Evolutionary conservation across 2,797 vertebrate species (phyloP).

Genomic region (Hylomyscus alleni): DNA sequence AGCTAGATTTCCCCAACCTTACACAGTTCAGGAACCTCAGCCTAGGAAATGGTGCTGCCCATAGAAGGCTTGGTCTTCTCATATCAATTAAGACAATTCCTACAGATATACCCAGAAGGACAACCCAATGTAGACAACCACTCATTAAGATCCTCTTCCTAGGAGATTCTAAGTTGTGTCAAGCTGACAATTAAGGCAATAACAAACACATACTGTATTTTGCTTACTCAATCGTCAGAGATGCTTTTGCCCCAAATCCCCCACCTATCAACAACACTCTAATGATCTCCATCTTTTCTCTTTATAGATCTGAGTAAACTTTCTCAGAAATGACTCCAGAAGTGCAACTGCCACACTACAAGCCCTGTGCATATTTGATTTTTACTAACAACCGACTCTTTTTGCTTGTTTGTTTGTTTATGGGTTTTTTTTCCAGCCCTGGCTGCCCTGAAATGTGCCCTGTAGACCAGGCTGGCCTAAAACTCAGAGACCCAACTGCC

Average conservation of each 20-base stretch:
- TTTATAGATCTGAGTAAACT: background rate
- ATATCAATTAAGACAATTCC: background rate
- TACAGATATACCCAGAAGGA: background rate
- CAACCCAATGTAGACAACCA: background rate
- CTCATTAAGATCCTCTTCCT: background rate
- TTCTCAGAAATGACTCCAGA: slow-evolving; percentile 1
- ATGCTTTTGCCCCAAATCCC: background rate
- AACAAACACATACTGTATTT: background rate
- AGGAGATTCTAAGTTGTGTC: background rate
- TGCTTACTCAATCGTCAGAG: background rate
- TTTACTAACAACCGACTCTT: background rate
- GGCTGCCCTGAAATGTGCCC: background rate
- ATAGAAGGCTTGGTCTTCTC: background rate
- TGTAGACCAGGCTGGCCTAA: background rate
- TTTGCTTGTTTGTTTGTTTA: background rate
- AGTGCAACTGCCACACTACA: background rate
- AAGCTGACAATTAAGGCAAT: background rate
- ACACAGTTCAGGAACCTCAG: background rate
- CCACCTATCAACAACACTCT: background rate
- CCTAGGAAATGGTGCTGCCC: background rate
- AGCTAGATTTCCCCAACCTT: background rate
- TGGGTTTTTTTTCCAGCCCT: background rate
- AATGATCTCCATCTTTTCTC: background rate
- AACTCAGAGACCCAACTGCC: background rate
- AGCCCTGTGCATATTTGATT: background rate